phyloP scores from a whole-genome alignment of 2,888 invertebrate genomes.

The Brachyptera putata region DNA sequence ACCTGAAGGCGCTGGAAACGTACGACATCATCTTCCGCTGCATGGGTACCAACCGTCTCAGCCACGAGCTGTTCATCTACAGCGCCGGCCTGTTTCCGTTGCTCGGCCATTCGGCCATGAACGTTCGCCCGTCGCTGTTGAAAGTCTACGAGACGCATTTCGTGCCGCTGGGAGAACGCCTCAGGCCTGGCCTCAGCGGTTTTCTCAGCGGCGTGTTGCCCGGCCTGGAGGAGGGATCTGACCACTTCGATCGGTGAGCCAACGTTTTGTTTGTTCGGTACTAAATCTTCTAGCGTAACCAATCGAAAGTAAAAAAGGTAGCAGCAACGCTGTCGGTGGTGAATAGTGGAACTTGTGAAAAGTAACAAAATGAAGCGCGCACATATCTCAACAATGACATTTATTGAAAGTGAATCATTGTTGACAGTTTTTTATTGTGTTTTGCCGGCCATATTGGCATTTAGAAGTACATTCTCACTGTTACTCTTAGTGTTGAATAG shows the following conservation, averaged over 20 bases:
- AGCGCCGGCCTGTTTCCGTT: slow-evolving; percentile 75
- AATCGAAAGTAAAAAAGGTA: too few relatives aligned
- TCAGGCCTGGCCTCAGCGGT: slow-evolving; percentile 78
- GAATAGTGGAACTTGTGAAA: too few relatives aligned
- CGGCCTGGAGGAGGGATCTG: slow-evolving; percentile 82
- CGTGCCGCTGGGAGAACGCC: slow-evolving; percentile 70
- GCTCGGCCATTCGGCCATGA: slow-evolving; percentile 83
- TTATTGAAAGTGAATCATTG: too few relatives aligned
- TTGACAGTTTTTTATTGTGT: too few relatives aligned
- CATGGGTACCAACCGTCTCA: slow-evolving; percentile 74
- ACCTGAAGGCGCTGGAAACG: slow-evolving; percentile 85
- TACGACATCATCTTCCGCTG: slow-evolving; percentile 87
- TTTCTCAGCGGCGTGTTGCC: slow-evolving; percentile 83
- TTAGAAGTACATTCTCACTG: too few relatives aligned
- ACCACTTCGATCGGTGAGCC: slow-evolving; percentile 68
- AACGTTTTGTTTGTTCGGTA: not conserved
- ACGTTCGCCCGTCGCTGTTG: slow-evolving; percentile 75
- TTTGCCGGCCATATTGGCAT: too few relatives aligned
- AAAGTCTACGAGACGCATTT: slow-evolving; percentile 85
- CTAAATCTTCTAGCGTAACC: too few relatives aligned
- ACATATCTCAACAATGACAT: too few relatives aligned
- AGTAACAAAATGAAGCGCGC: too few relatives aligned
- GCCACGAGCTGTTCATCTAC: slow-evolving; percentile 79
- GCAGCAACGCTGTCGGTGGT: too few relatives aligned
- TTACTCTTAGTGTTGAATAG: too few relatives aligned